Evolutionary conservation across 2,888 invertebrate genomes (phyloP).

Genomic region (Cosmopolites sordidus): DNA sequence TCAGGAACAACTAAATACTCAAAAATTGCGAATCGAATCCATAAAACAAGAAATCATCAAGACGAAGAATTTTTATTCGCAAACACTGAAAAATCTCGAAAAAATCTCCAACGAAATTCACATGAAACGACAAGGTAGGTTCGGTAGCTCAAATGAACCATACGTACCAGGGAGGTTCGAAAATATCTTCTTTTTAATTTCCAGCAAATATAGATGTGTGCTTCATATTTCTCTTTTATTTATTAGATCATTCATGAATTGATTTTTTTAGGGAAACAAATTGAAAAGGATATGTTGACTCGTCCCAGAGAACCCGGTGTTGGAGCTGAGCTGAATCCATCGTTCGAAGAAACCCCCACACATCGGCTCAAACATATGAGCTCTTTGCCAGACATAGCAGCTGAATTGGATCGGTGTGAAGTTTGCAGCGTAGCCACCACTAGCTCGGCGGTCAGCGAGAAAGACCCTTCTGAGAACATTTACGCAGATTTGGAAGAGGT

Average conservation of each 20-base stretch:
- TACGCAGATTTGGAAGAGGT: slow-evolving; percentile 57
- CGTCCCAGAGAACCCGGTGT: slow-evolving; percentile 62
- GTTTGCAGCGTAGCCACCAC: slow-evolving; percentile 52
- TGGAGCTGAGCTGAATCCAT: slow-evolving; percentile 55
- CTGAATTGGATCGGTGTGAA: slow-evolving; percentile 58
- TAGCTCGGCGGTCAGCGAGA: slow-evolving; percentile 52
- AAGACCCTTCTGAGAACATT: slow-evolving; percentile 45
- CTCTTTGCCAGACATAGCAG: slow-evolving; percentile 51
- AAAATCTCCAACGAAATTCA: slow-evolving; percentile 91
- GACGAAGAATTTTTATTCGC: slow-evolving; percentile 77
- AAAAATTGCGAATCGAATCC: slow-evolving; percentile 77
- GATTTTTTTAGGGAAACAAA: slow-evolving; percentile 24
- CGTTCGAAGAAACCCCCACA: slow-evolving; percentile 38
- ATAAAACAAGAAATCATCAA: slow-evolving; percentile 74
- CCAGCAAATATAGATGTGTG: no score
- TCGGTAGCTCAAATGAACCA: background rate
- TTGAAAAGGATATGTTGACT: slow-evolving; percentile 48
- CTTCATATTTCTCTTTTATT: no score
- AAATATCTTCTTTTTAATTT: no score
- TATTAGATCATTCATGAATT: no score
- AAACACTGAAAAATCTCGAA: slow-evolving; percentile 78
- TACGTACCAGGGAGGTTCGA: no score
- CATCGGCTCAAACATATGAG: slow-evolving; percentile 14
- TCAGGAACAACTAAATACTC: slow-evolving; percentile 78
- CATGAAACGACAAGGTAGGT: slow-evolving; percentile 53